Percentiles rank a stretch among this genome's conserved stretches.
Evolutionary conservation across 2,888 invertebrate species (phyloP).

Genomic region (Aricia artaxerxes): DNA sequence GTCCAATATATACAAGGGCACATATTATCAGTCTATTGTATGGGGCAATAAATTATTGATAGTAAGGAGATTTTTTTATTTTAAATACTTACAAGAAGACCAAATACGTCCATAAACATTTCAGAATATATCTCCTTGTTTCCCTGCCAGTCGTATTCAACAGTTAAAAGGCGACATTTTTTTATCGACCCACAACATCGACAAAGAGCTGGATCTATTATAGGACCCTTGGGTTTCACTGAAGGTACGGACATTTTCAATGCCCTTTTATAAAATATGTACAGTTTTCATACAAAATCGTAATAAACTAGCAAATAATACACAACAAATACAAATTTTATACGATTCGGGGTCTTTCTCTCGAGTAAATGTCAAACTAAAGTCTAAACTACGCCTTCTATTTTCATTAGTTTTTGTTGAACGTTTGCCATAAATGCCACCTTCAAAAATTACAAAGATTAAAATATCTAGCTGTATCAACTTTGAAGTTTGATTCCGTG

Average conservation of each 20-base stretch:
- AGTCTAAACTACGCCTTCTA: background rate
- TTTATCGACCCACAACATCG: conserved; percentile 70
- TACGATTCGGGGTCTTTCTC: background rate
- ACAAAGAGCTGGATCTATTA: conserved; percentile 66
- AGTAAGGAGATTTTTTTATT: background rate
- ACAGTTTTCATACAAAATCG: background rate
- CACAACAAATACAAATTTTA: background rate
- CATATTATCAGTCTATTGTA: background rate
- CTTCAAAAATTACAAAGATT: too few species aligned
- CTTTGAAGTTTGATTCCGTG: too few species aligned
- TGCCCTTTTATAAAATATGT: background rate
- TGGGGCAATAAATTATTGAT: background rate
- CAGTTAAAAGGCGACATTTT: conserved; percentile 65
- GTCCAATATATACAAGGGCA: background rate
- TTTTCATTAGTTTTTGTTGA: background rate
- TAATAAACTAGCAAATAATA: background rate
- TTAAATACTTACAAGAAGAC: conserved; percentile 60
- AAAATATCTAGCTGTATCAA: too few species aligned
- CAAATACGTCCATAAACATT: conserved; percentile 73
- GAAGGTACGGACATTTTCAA: background rate
- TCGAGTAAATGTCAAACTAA: background rate
- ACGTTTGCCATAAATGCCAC: too few species aligned
- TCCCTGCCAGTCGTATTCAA: conserved; percentile 65
- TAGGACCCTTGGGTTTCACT: conserved; percentile 55
- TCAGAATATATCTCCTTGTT: conserved; percentile 68